Conservation (phyloP, 1,140 invertebrate species). For the Drosophila santomea region DNA sequence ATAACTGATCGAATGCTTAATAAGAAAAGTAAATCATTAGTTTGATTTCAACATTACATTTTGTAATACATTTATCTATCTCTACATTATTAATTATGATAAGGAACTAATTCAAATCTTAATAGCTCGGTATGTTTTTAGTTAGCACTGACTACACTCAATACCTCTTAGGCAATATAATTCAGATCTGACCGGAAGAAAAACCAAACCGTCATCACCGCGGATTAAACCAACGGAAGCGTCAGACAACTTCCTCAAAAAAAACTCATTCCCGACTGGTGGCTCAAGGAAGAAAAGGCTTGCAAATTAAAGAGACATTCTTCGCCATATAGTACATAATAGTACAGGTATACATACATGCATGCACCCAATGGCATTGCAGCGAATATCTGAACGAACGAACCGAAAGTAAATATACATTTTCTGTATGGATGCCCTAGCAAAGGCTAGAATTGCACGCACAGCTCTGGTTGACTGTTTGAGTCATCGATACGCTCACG, state of each 20-base stretch:
- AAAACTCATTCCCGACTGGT: constrained; percentile 1
- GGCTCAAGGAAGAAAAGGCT: neutral
- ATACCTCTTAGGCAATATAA: neutral
- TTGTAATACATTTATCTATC: too few species aligned
- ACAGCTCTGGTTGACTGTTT: constrained; percentile 12
- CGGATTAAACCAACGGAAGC: constrained; percentile 15
- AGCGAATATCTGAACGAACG: neutral
- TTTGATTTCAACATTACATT: too few species aligned
- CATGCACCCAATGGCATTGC: neutral
- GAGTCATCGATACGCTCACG: constrained; percentile 18
- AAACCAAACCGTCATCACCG: neutral
- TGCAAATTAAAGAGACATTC: neutral
- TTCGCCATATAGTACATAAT: neutral
- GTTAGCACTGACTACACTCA: too few species aligned
- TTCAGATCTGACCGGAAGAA: neutral
- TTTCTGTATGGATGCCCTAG: constrained; percentile 12
- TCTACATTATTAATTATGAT: too few species aligned
- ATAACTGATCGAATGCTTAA: too few species aligned
- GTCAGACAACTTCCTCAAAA: constrained; percentile 17
- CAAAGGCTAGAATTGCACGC: constrained; percentile 17
- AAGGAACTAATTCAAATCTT: too few species aligned
- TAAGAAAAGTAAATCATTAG: too few species aligned
- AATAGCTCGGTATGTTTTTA: too few species aligned
- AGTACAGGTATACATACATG: neutral
- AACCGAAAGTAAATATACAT: constrained; percentile 15